These are phyloP conservation scores for Spatulosminthurus flaviceps DNA, from an alignment of 2,888 invertebrate species.

Conservation along the genomic window DNA sequence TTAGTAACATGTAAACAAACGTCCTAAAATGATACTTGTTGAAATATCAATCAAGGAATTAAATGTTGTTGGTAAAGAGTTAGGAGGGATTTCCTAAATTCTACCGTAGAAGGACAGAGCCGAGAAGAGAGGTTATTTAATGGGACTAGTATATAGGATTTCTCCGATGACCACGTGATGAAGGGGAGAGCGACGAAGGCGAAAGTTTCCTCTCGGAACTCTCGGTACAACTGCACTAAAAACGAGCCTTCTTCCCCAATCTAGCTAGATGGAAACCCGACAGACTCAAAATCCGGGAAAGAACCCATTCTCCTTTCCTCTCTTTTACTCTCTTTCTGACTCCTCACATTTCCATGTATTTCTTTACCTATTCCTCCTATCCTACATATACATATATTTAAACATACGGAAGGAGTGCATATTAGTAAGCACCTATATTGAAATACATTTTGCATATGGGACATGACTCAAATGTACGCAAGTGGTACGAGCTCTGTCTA, in stretches of 20 bases:
- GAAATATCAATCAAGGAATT: no score
- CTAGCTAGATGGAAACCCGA: constrained; percentile 31
- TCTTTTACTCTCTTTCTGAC: no score
- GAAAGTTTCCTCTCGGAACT: constrained; percentile 34
- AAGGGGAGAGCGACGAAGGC: constrained; percentile 32
- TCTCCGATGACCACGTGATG: constrained; percentile 31
- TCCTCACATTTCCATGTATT: no score
- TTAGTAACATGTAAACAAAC: background rate
- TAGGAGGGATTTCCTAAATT: background rate
- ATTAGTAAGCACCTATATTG: no score
- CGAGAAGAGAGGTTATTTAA: background rate
- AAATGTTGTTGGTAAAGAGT: no score
- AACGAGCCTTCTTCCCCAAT: constrained; percentile 38
- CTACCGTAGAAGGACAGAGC: background rate
- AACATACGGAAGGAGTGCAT: no score
- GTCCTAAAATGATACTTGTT: no score
- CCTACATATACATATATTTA: no score
- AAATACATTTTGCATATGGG: no score
- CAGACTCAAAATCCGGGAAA: constrained; percentile 42
- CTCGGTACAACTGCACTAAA: constrained; percentile 35
- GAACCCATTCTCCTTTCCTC: background rate
- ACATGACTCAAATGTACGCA: no score
- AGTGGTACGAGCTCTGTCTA: no score
- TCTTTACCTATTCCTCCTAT: no score
- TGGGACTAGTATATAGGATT: background rate